Base-by-base conservation (phyloP, 2,888 invertebrate genomes). In the Synergus laeviventris region DNA sequence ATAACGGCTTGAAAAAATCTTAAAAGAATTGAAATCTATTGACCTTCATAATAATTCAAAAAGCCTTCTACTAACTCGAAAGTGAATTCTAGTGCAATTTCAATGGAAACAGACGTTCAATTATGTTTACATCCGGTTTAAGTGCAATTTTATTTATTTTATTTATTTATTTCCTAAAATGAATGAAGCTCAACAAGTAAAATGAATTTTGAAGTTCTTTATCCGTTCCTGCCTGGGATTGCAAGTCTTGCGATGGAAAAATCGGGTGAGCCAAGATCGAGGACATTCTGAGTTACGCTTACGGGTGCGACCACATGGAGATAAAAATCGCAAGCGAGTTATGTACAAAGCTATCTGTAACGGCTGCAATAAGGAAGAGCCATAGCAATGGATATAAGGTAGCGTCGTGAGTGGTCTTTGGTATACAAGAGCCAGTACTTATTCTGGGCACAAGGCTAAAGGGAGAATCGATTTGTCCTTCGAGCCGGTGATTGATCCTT, bases 261-360 rank as follows among this genome's bases (percentile, higher is more conserved):
- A 70, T 70, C 36, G 49, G n/a, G 36, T 49, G 49, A 49, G 49
- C 49, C 36, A 54, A 54, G 49, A 49, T 70, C 70, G 49, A 49
- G 70, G 70, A 70, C 70, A 70, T 70, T 49, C 70, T 54, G 70
- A 70, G 70, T 70, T 70, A 70, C 70, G 70, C 70, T 70, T 18
- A 70, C 70, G 70, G 70, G 70, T 70, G 70, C 49, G 70, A 70
- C 31, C 31, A 70, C 45, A 24, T 54, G 16, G 49, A 70, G 49
- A 70, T 70, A 70, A 54, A 70, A 70, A 70, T 70, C 36, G 70
- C 49, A 31, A 70, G 49, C 49, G n/a, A 70, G 49, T 49, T 70
- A 49, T 49, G 70, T 36, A 18, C 49, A 70, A 70, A 36, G 49
- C n/a, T 70, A n/a, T 70, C 49, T 70, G 49, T 49, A 70, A 49